These are phyloP conservation scores for Heliconius nattereri DNA, from an alignment of 1,140 invertebrate species.

Conservation along the genomic window DNA sequence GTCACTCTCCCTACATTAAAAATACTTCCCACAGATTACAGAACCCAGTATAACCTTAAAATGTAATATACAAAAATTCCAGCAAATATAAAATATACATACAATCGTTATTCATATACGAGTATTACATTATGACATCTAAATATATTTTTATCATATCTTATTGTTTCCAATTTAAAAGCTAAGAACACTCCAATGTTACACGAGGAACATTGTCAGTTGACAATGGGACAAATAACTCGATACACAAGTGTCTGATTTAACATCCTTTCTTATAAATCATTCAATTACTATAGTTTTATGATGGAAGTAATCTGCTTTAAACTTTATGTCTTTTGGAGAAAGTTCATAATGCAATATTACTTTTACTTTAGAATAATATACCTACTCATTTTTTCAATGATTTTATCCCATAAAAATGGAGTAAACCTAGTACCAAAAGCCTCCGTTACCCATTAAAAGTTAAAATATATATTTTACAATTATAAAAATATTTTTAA, in stretches of 20 bases:
- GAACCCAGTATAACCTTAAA: too few species aligned
- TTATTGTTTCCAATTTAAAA: constrained; percentile 2
- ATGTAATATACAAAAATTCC: too few species aligned
- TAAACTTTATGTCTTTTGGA: background rate
- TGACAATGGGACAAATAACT: background rate
- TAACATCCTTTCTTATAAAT: constrained; percentile 7
- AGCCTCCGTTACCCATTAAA: too few species aligned
- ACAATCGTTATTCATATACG: background rate
- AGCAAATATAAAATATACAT: too few species aligned
- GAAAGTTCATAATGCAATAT: background rate
- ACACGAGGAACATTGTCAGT: background rate
- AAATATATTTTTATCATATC: background rate
- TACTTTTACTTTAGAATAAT: too few species aligned
- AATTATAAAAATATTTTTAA: background rate
- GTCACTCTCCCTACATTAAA: too few species aligned
- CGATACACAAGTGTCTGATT: background rate
- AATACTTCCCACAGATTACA: too few species aligned
- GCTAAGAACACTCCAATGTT: background rate
- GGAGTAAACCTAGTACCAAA: too few species aligned
- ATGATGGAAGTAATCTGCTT: background rate
- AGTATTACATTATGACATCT: background rate
- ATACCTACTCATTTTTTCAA: too few species aligned
- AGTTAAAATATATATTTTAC: background rate
- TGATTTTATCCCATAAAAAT: too few species aligned
- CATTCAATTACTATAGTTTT: background rate